Conservation (phyloP, 2,888 invertebrate genomes). For the Iphiclides podalirius region DNA sequence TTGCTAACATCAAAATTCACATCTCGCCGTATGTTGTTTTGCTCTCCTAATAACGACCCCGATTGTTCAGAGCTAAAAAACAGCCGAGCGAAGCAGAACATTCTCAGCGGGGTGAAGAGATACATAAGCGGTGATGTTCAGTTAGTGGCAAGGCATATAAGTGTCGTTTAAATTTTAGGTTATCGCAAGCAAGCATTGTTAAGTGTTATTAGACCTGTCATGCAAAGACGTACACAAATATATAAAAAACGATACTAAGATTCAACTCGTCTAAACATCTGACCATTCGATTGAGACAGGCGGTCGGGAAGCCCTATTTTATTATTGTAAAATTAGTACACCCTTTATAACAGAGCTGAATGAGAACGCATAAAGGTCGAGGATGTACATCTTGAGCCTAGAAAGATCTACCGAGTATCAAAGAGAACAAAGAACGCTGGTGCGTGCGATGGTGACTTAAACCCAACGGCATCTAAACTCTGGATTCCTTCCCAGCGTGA, state of each 20-base stretch:
- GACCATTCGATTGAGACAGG: background rate
- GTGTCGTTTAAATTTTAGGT: constrained; percentile 60
- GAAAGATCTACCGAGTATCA: constrained; percentile 19
- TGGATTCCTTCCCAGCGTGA: constrained; percentile 32
- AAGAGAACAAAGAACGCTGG: constrained; percentile 32
- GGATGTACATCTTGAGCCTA: constrained; percentile 10
- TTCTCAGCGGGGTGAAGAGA: constrained; percentile 75
- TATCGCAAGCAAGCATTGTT: constrained; percentile 64
- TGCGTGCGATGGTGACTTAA: constrained; percentile 32
- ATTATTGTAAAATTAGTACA: no score
- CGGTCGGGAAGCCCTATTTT: no score
- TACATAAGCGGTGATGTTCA: constrained; percentile 73
- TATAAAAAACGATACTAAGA: background rate
- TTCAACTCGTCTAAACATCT: background rate
- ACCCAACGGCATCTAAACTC: constrained; percentile 32
- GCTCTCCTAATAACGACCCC: constrained; percentile 21
- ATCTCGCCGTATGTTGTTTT: constrained; percentile 60
- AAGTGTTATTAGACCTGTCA: constrained; percentile 32
- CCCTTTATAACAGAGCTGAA: no score
- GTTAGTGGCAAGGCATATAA: constrained; percentile 78
- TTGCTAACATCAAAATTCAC: constrained; percentile 36
- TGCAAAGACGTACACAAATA: constrained; percentile 28
- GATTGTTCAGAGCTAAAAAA: constrained; percentile 41
- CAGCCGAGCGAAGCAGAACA: constrained; percentile 76
- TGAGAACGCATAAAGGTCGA: no score